Conservation (phyloP, 2,113 vertebrate species). For the Myotis lucifugus region DNA sequence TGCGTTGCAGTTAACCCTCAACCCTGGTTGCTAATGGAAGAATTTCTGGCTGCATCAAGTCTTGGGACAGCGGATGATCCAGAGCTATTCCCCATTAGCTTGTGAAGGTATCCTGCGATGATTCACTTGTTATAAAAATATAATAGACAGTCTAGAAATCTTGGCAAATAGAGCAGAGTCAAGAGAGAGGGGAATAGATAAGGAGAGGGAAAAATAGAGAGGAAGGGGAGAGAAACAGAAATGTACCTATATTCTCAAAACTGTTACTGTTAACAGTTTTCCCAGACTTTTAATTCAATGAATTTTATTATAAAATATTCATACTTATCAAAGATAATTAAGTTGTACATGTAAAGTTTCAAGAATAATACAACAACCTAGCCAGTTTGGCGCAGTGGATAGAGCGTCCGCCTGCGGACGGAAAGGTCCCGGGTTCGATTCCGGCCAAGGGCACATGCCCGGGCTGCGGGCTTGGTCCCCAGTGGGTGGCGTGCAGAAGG, state of each 20-base stretch:
- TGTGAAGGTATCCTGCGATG: background rate
- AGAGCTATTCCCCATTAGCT: background rate
- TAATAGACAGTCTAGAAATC: background rate
- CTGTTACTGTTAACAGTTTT: background rate
- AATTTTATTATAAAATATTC: background rate
- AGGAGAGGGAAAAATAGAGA: background rate
- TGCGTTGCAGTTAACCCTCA: background rate
- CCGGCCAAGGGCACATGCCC: no score
- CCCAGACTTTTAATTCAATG: background rate
- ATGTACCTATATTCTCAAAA: background rate
- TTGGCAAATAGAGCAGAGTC: background rate
- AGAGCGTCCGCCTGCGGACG: no score
- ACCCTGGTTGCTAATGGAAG: background rate
- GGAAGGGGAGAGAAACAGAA: background rate
- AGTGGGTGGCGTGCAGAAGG: no score
- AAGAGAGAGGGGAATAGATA: background rate
- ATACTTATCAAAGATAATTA: background rate
- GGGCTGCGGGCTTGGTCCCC: no score
- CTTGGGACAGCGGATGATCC: background rate
- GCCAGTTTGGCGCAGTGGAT: no score
- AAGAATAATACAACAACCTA: background rate
- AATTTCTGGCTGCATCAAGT: conserved; percentile 5
- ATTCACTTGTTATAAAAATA: background rate
- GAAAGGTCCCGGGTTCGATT: no score
- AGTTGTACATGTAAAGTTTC: background rate